Percentiles rank a stretch among this genome's conserved stretches.
Evolutionary conservation across 2,888 invertebrate species (phyloP).

Genomic region (Drosophila subquinaria): DNA sequence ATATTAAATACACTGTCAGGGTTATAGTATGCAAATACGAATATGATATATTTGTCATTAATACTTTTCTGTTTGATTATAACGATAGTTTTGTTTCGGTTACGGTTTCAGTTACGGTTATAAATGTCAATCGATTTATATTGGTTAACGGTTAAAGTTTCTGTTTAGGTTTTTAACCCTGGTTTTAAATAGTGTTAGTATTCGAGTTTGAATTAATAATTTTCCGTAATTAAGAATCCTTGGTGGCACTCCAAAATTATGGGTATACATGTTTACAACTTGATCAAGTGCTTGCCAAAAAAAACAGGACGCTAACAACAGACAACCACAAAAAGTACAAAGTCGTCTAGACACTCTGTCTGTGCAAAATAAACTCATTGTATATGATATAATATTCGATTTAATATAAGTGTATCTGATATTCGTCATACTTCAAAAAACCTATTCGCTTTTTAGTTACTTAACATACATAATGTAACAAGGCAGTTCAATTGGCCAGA

Average conservation of each 20-base stretch:
- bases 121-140: not conserved
- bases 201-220: too few species aligned
- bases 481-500: slow-evolving; percentile 3
- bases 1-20: not conserved
- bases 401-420: not conserved
- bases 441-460: not conserved
- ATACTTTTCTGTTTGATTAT: not conserved
- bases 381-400: not conserved
- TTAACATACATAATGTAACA: slow-evolving; percentile 5
- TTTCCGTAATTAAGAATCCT: slow-evolving; percentile 14
- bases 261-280: not conserved
- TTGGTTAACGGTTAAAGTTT: not conserved
- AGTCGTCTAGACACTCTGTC: not conserved
- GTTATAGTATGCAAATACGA: not conserved
- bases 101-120: not conserved
- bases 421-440: not conserved
- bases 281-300: slow-evolving; percentile 1
- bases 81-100: not conserved
- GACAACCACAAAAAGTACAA: not conserved
- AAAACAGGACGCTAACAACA: not conserved
- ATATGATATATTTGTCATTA: not conserved
- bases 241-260: not conserved
- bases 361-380: not conserved
- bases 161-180: not conserved
- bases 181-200: not conserved